A percentile compares a stretch with the other conserved stretches of the same genome.
phyloP scores from a whole-genome alignment of 2,888 invertebrate species.

The Mimachlamys varia region DNA sequence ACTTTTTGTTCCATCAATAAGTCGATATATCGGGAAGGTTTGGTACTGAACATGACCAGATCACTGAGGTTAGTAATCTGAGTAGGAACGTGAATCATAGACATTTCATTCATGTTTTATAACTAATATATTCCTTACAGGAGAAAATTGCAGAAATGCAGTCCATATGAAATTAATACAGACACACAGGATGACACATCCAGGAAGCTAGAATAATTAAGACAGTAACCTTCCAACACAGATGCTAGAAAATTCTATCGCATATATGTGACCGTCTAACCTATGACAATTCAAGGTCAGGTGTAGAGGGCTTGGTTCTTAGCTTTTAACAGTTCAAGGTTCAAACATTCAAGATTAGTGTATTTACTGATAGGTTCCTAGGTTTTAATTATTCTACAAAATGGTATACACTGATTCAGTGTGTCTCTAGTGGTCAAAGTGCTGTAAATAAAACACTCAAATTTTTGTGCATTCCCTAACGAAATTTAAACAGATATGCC shows the following conservation, averaged over 20 bases:
- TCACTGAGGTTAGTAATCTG: neutral
- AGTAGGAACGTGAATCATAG: conserved; percentile 1
- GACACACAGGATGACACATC: neutral
- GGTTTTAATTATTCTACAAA: too few species aligned
- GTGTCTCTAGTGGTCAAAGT: too few species aligned
- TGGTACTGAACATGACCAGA: neutral
- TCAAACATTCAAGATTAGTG: too few species aligned
- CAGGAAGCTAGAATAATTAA: neutral
- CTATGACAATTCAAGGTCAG: neutral
- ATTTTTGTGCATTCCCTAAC: too few species aligned
- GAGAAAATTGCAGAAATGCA: neutral
- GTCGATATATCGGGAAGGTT: neutral
- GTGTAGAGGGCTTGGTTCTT: neutral
- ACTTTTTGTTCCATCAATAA: neutral
- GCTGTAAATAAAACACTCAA: too few species aligned
- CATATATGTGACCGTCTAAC: neutral
- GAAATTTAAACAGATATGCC: too few species aligned
- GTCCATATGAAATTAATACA: neutral
- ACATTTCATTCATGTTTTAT: conserved; percentile 16
- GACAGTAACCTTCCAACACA: neutral
- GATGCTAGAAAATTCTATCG: neutral
- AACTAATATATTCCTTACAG: conserved; percentile 18
- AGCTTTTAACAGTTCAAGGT: neutral
- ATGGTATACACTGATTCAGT: too few species aligned
- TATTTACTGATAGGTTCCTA: too few species aligned